Conservation (phyloP, 2,888 invertebrate species). For the Coecobrya sp. region DNA sequence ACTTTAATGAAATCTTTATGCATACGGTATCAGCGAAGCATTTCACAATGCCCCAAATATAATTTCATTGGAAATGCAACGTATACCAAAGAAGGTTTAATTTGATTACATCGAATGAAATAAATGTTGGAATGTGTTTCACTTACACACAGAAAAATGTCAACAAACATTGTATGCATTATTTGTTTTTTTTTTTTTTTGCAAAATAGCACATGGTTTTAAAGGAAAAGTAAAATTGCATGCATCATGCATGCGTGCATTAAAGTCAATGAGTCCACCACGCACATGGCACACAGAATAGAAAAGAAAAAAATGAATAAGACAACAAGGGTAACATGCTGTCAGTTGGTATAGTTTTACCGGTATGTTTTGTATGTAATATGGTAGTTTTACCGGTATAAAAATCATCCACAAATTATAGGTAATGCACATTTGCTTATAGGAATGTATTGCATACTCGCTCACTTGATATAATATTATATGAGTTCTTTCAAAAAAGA, state of each 20-base stretch:
- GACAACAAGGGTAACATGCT: conserved; percentile 26
- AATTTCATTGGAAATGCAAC: neutral
- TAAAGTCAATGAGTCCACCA: conserved; percentile 29
- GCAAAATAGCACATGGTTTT: conserved; percentile 2
- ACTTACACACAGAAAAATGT: neutral
- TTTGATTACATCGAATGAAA: neutral
- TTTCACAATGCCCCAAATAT: neutral
- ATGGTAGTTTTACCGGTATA: conserved; percentile 50
- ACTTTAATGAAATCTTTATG: too few species aligned
- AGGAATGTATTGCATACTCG: neutral
- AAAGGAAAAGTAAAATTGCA: conserved; percentile 35
- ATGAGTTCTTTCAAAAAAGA: conserved; percentile 33
- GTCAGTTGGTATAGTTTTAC: conserved; percentile 7
- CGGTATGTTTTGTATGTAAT: too few species aligned
- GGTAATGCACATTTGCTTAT: neutral
- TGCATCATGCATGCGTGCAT: conserved; percentile 44
- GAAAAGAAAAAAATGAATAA: conserved; percentile 32
- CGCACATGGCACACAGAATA: conserved; percentile 2
- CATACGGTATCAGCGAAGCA: too few species aligned
- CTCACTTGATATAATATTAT: neutral
- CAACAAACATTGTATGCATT: neutral
- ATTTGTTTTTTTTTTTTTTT: neutral
- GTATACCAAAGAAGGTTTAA: neutral
- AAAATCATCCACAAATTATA: conserved; percentile 4
- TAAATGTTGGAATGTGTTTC: neutral